Evolutionary conservation across 1,140 invertebrate species (phyloP), one percentile per base, ranked within the genome.

Genomic region (Rhagoletis zephyria): DNA sequence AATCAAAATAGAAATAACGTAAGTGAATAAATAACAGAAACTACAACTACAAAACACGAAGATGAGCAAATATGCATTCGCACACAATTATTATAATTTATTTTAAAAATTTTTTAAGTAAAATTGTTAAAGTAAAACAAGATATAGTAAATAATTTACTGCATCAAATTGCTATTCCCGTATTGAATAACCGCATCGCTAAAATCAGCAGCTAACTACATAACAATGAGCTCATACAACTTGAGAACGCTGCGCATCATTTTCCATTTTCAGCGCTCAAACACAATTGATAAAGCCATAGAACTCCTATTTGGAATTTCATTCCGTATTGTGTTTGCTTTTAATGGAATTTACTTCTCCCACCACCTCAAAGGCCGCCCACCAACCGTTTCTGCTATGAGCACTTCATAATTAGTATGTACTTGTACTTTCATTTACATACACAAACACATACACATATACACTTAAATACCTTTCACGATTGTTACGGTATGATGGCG

Each of bases 401-500:
- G 10, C 51, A 7, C 51, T 56, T 56, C 10, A 56, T 56, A 56
- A 56, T 56, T 2, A 56, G 51, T 10, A 56, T 10, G 5, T 56
- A 56, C 10, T 2, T 10, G 10, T 10, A 7, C 5, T 56, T 5
- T 10, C 5, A 56, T 56, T 56, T 10, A 56, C 67, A 67, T 3
- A 10, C 30, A 67, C 51, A 1, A 7, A 48, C 12, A 74, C 12
- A 9, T 48, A 56, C 74, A 56, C 51, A 5, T 5, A 63, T 63
- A 16, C 12, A 56, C 5, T 9, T 9, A 81, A 51, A 16, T 10
- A 81, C 89, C 90, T 89, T 81, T 89, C 90, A 87, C 92, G 91
- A 89, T 92, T 91, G 87, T 93, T 93, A 56, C 90, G 88, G 88
- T 91, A 89, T 64, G 91, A 92, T 51, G 93, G 91, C 42, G 90